Evolutionary conservation across 2,797 vertebrate species (phyloP).

Genomic region (Gallinago stenura): DNA sequence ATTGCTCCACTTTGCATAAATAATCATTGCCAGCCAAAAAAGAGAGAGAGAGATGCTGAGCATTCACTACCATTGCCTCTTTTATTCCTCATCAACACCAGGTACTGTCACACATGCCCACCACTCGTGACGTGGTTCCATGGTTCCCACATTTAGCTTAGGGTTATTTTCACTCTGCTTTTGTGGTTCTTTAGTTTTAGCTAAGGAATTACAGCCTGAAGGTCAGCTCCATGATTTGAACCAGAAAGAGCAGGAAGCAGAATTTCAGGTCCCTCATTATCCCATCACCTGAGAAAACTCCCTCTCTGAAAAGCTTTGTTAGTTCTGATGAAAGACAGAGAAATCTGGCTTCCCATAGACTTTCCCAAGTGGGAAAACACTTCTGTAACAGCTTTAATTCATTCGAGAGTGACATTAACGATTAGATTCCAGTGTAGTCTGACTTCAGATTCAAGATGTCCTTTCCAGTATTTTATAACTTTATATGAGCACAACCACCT

Average conservation of each 20-base stretch:
- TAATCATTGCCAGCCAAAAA: not conserved
- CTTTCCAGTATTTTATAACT: not conserved
- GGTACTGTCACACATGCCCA: not conserved
- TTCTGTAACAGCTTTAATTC: not conserved
- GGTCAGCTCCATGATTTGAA: not conserved
- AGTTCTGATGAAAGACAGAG: not conserved
- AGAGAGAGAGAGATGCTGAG: not conserved
- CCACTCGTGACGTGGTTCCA: fast-evolving
- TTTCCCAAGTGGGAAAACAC: not conserved
- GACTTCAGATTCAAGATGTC: not conserved
- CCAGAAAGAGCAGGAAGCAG: not conserved
- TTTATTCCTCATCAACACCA: not conserved
- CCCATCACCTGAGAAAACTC: not conserved
- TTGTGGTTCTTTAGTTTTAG: not conserved
- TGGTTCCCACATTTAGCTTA: not conserved
- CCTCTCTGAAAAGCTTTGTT: not conserved
- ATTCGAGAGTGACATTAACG: not conserved
- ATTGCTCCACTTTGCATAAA: not conserved
- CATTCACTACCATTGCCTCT: not conserved
- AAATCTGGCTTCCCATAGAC: not conserved
- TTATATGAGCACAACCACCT: not conserved
- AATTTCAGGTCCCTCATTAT: not conserved
- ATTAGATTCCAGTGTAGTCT: not conserved
- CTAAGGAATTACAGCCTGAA: not conserved
- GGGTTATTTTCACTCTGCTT: not conserved